Base-by-base conservation (phyloP, 2,888 invertebrate genomes). In the Bugula neritina region DNA sequence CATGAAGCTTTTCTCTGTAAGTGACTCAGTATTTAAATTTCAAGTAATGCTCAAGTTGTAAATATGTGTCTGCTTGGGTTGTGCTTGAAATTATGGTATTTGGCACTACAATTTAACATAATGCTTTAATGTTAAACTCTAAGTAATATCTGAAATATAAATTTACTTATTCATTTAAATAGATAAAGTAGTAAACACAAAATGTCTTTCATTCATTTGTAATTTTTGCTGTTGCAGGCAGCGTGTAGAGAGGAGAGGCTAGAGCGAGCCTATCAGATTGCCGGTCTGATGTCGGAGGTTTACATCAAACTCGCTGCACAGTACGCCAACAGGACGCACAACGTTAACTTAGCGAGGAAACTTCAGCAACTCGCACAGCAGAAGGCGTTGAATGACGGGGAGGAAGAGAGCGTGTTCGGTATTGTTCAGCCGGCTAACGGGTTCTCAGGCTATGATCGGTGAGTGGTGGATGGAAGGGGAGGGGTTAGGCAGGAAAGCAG, bases 401-500 rank as follows among this genome's bases (percentile, higher is more conserved):
- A 63, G 31, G 25, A 21, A 29, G 63, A 63, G 29, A 63, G 63
- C 31, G 63, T 63, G 31, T 63, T 63, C 31, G 63, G 63, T 63
- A 13, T 63, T 31, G 63, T 34, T 13, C 63, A 63, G 31, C 55
- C 55, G 5, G 5, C 55, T 17, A 10, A 29, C 10, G 29, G 31
- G 10, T 31, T 63, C 63, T 63, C 63, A 34, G 63, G 63, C 63
- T 63, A 63, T 63, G 31, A 21, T 63, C 63, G 63, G 63, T 63
- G n/a, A 5, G 57, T 57, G 17, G 57, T n/a, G n/a, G n/a, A n/a
- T n/a, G n/a, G n/a, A n/a, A n/a, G n/a, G n/a, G n/a, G n/a, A n/a
- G n/a, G n/a, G n/a, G n/a, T n/a, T n/a, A n/a, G n/a, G n/a, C n/a
- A n/a, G n/a, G n/a, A n/a, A n/a, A n/a, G n/a, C n/a, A n/a, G n/a